These are phyloP conservation scores for Caenorhabditis sp. DNA, from an alignment of 2,888 invertebrate species.

Conservation along the genomic window DNA sequence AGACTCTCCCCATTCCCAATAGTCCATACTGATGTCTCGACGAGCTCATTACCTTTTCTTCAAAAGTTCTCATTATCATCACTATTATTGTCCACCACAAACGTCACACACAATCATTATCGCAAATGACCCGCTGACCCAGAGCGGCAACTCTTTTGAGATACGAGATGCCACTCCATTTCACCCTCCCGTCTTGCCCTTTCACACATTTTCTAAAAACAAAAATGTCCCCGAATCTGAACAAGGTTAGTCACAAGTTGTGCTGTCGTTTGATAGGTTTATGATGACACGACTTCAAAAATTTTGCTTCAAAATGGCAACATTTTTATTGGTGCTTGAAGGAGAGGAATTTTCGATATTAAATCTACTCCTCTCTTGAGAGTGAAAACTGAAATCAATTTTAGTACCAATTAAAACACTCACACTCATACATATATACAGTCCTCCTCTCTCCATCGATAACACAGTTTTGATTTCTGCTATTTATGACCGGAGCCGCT, in stretches of 20 bases:
- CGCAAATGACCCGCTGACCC: constrained; percentile 43
- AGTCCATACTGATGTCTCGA: too few species aligned
- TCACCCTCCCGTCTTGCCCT: not conserved
- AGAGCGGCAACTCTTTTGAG: constrained; percentile 46
- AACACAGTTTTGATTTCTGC: constrained; percentile 61
- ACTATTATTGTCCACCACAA: not conserved
- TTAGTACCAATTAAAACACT: constrained; percentile 23
- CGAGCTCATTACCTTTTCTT: not conserved
- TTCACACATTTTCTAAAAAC: not conserved
- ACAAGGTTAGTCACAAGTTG: constrained; percentile 40
- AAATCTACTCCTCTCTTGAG: not conserved
- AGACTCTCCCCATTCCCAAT: too few species aligned
- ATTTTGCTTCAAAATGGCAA: too few species aligned
- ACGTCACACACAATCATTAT: constrained; percentile 37
- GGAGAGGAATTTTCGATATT: not conserved
- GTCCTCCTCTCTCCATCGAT: constrained; percentile 26
- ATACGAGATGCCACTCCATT: constrained; percentile 28
- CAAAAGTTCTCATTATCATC: constrained; percentile 15
- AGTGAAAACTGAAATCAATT: not conserved
- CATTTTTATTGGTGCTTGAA: constrained; percentile 3
- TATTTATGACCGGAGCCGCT: constrained; percentile 54
- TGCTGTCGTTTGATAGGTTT: not conserved
- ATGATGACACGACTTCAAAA: not conserved
- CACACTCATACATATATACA: not conserved
- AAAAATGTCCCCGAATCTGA: constrained; percentile 33